Conservation (phyloP, 2,888 invertebrate genomes). For the Stenotaenia linearis region DNA sequence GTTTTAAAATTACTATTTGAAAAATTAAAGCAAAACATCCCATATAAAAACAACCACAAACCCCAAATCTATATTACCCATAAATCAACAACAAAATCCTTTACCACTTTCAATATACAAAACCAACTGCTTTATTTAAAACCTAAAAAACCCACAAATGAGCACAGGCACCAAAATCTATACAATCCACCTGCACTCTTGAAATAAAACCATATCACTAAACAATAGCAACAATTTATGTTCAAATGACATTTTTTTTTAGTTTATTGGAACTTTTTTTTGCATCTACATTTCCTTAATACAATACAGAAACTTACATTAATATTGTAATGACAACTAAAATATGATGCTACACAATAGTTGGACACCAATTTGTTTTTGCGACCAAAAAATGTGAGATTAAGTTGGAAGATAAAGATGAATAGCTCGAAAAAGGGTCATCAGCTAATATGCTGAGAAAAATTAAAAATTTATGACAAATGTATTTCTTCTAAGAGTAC, state of each 20-base stretch:
- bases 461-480: neutral
- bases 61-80: too few species aligned
- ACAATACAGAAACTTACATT: constrained; percentile 38
- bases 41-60: too few species aligned
- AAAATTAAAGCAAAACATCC: too few species aligned
- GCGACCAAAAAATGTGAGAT: constrained; percentile 35
- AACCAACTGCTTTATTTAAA: too few species aligned
- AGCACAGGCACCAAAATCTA: too few species aligned
- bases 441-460: neutral
- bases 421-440: constrained; percentile 18
- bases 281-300: constrained; percentile 36
- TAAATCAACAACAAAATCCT: too few species aligned
- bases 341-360: constrained; percentile 37
- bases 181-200: too few species aligned
- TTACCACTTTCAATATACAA: too few species aligned
- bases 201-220: too few species aligned
- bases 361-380: constrained; percentile 36
- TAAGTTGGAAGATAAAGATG: constrained; percentile 32
- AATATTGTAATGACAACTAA: constrained; percentile 37
- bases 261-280: constrained; percentile 33
- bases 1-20: too few species aligned
- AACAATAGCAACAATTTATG: too few species aligned
- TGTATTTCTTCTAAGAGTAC: constrained; percentile 14
- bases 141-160: too few species aligned
- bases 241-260: constrained; percentile 21